Evolutionary conservation across 2,797 vertebrate species (phyloP), one percentile per base, ranked within the genome.

Genomic region (Holocentrus rufus): DNA sequence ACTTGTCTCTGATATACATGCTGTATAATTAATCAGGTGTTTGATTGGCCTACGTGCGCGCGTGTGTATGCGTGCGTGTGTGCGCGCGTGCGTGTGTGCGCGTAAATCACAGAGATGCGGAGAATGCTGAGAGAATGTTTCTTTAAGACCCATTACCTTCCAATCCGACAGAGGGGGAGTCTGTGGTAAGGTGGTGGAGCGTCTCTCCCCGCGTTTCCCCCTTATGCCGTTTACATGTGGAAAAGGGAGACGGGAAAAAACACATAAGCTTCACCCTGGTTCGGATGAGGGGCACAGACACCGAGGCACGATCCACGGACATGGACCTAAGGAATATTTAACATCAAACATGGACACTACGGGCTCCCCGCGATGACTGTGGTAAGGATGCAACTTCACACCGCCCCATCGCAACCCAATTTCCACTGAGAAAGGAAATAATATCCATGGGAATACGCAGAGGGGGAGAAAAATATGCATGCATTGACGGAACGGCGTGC

Each of bases 71-170:
- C 63, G 85, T 47, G 76, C 70, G 77, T 25, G 15, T 13, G 63
- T 23, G 63, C 25, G 17, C 18, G 52, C 31, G 49, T 53, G 50
- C 31, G 39, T 42, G 39, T 42, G 39, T n/a, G 55, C 84, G 87
- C 87, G 83, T 90, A 87, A 89, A 91, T 92, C 90, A 85, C 88
- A 85, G 87, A 80, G 89, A 90, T 92, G 91, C 92, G 88, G 90
- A 88, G 91, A 88, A 90, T 85, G 89, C 85, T 85, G 87, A 90
- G 90, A 92, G 89, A 91, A 90, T 93, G 92, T 93, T 93, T 93
- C 92, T 94, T 94, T 94, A 94, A 94, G 92, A 93, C 81, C 89
- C 89, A 90, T 93, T 90, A 93, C 87, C 91, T 93, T 91, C 90
- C 88, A 84, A 88, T 91, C 87, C 90, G 85, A 84, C 86, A 80